These are phyloP conservation scores for Delia radicum DNA, from an alignment of 1,140 invertebrate species.

Conservation along the genomic window DNA sequence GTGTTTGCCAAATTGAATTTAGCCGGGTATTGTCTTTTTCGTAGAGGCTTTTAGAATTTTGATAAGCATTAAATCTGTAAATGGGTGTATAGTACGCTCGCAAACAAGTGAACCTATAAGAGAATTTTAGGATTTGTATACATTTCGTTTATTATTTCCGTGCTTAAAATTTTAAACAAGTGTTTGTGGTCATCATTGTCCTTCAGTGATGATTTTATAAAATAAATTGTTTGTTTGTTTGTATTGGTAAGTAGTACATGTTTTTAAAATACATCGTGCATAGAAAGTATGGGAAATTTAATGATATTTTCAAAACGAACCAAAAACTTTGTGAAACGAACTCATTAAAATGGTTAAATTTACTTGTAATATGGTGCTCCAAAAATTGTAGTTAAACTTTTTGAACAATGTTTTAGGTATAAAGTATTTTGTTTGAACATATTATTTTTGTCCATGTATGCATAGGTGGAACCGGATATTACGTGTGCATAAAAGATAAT, in stretches of 20 bases:
- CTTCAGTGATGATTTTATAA: neutral
- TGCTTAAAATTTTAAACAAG: neutral
- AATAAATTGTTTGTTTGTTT: neutral
- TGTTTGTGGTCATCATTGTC: neutral
- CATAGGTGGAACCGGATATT: neutral
- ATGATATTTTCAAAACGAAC: too few relatives aligned
- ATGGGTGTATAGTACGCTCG: neutral
- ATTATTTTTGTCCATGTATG: neutral
- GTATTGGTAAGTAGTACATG: too few relatives aligned
- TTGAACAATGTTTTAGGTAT: too few relatives aligned
- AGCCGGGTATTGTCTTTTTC: neutral
- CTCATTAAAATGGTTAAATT: too few relatives aligned
- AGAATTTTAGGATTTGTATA: neutral
- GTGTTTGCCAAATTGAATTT: neutral
- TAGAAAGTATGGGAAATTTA: too few relatives aligned
- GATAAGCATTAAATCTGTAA: neutral
- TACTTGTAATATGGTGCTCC: too few relatives aligned
- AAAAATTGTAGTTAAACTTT: too few relatives aligned
- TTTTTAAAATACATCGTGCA: too few relatives aligned
- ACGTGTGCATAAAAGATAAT: neutral
- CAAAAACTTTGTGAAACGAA: too few relatives aligned
- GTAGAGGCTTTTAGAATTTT: conserved; percentile 6
- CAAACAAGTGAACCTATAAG: too few relatives aligned
- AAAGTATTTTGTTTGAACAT: too few relatives aligned
- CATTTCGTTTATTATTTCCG: conserved; percentile 7